These are phyloP conservation scores for Eumaeus atala DNA, from an alignment of 1,140 invertebrate species.

Conservation along the genomic window DNA sequence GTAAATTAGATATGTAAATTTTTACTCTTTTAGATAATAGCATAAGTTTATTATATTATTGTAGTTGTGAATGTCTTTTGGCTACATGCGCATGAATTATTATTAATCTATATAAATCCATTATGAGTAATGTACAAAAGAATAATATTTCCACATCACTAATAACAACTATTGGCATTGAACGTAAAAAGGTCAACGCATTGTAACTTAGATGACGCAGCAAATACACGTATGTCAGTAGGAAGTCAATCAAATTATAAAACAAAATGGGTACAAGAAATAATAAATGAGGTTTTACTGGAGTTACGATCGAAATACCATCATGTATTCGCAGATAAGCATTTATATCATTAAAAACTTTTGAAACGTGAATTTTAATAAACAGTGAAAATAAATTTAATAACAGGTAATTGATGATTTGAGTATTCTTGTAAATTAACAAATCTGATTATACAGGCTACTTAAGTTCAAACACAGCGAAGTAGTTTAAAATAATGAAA, in stretches of 20 bases:
- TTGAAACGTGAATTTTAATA: constrained; percentile 24
- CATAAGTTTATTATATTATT: constrained; percentile 28
- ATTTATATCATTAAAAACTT: constrained; percentile 31
- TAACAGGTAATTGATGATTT: neutral
- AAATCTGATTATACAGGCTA: neutral
- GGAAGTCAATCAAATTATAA: constrained; percentile 13
- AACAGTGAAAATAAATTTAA: constrained; percentile 5
- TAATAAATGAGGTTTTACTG: neutral
- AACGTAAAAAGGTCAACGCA: neutral
- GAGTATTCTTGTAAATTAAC: neutral
- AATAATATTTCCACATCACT: constrained; percentile 28
- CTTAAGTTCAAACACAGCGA: neutral
- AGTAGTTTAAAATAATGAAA: neutral
- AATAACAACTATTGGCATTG: constrained; percentile 12
- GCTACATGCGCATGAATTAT: constrained; percentile 37
- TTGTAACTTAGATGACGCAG: neutral
- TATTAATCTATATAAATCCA: constrained; percentile 24
- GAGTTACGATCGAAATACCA: constrained; percentile 7
- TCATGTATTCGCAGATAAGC: constrained; percentile 29
- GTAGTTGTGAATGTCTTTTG: constrained; percentile 25
- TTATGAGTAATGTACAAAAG: constrained; percentile 20
- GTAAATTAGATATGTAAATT: constrained; percentile 35
- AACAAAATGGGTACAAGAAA: constrained; percentile 10
- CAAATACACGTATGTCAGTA: neutral
- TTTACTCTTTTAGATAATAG: constrained; percentile 27